Percentiles rank a stretch among this genome's conserved stretches.
These are phyloP conservation scores for Myiothlypis chrysogaster DNA, from an alignment of 2,797 vertebrate genomes.

Conservation along the genomic window DNA sequence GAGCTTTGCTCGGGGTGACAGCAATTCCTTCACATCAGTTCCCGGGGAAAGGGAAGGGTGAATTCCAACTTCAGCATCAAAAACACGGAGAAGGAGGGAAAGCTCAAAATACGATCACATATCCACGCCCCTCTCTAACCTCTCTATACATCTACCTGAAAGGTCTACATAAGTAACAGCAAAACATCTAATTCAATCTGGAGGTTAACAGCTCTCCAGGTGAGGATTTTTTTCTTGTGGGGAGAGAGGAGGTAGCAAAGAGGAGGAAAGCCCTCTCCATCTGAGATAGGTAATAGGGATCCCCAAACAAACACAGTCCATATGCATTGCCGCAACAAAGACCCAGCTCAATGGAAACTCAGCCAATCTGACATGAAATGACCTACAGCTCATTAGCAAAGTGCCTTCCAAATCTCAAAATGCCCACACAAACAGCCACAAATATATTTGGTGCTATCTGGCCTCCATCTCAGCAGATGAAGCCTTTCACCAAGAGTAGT, in stretches of 20 bases:
- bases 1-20: neutral
- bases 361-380: conserved; percentile 38
- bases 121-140: neutral
- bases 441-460: neutral
- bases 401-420: conserved; percentile 37
- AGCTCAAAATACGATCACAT: neutral
- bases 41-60: neutral
- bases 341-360: neutral
- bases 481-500: neutral
- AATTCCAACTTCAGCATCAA: conserved; percentile 15
- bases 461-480: neutral
- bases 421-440: conserved; percentile 52
- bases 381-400: conserved; percentile 19
- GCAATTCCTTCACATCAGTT: neutral
- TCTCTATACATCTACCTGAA: neutral
- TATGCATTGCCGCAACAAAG: neutral
- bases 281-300: neutral
- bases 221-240: neutral
- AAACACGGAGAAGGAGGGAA: conserved; percentile 21
- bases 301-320: neutral
- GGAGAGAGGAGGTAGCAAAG: neutral
- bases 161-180: neutral
- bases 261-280: conserved; percentile 5
- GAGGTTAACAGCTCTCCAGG: neutral
- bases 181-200: neutral